Evolutionary conservation across 2,113 vertebrate species (phyloP), one percentile per base, ranked within the genome.

Genomic region (Serilophus lunatus): DNA sequence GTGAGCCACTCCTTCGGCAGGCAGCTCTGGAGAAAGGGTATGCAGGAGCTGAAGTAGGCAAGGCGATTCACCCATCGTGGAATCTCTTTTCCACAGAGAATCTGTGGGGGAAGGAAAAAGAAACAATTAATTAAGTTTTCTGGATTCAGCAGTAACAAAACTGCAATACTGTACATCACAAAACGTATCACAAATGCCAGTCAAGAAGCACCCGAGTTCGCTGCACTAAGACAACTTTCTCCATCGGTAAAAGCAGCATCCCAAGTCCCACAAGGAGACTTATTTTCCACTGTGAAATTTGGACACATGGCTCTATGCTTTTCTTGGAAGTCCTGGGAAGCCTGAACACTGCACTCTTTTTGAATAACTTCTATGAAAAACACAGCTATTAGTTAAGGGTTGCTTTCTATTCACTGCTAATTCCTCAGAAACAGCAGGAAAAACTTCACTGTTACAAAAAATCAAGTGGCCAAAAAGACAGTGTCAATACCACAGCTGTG

Each of bases 1-100:
- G 99, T 99, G 56, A 99, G 98, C 99, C 99, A 99, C 98, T 99
- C 99, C 97, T 99, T 99, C 4, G 99, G 99, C 97, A 99, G 98
- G 96, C 99, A 99, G 97, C 99, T 99, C 98, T 99, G 99, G 29
- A 99, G 99, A 93, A 99, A 99, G 12, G 99, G 99, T 93, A 99
- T 99, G 47, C 99, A 99, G 86, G 99, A 99, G 98, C 99, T 99
- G 98, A 99, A 99, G 98, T 99, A 99, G 96, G 99, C 99, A 84
- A 99, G 98, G 42, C 99, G 98, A 97, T 99, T 99, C 88, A 99
- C 99, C 99, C 99, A 99, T 94, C 99, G 99, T 60, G 99, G 99
- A 97, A 99, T 99, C 98, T 99, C 99, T 86, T 99, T 98, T 91
- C 99, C 99, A 81, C 99, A 99, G 49, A 99, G 98, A 96, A 99